Conservation (phyloP, 2,888 invertebrate genomes). For the Chrysotoxum bicinctum region DNA sequence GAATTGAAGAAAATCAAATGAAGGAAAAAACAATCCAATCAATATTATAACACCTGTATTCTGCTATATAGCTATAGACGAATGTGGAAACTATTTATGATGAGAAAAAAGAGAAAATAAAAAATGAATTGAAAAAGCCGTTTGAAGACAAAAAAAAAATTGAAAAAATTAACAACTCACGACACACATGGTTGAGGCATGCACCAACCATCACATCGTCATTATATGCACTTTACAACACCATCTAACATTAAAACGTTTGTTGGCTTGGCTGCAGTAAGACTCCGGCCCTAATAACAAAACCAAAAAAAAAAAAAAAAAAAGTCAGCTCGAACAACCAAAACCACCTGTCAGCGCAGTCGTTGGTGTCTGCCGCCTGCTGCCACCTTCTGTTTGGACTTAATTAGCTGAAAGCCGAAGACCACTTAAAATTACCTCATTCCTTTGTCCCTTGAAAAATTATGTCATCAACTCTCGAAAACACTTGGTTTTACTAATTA, state of each 20-base stretch:
- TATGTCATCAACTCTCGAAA: slow-evolving; percentile 54
- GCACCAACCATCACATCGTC: not conserved
- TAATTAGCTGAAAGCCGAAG: slow-evolving; percentile 61
- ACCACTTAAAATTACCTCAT: slow-evolving; percentile 51
- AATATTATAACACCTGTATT: slow-evolving; percentile 29
- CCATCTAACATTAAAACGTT: slow-evolving; percentile 12
- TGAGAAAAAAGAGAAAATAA: not conserved
- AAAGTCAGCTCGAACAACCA: not conserved
- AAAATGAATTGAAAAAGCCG: not conserved
- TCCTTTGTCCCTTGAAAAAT: slow-evolving; percentile 45
- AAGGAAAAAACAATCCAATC: slow-evolving; percentile 5
- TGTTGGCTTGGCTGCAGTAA: slow-evolving; percentile 6
- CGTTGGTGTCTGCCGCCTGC: slow-evolving; percentile 1
- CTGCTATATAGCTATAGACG: not conserved
- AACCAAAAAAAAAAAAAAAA: not conserved
- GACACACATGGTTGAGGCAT: slow-evolving; percentile 3
- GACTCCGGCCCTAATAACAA: not conserved
- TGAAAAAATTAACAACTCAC: slow-evolving; percentile 53
- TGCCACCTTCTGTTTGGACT: slow-evolving; percentile 23
- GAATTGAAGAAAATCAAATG: not conserved
- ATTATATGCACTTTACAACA: slow-evolving; percentile 30
- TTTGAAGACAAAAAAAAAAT: not conserved
- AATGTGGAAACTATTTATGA: slow-evolving; percentile 15
- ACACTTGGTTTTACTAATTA: slow-evolving; percentile 53
- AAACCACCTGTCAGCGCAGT: slow-evolving; percentile 38